Conservation (phyloP, 2,113 vertebrate species). For the Micromys minutus region DNA sequence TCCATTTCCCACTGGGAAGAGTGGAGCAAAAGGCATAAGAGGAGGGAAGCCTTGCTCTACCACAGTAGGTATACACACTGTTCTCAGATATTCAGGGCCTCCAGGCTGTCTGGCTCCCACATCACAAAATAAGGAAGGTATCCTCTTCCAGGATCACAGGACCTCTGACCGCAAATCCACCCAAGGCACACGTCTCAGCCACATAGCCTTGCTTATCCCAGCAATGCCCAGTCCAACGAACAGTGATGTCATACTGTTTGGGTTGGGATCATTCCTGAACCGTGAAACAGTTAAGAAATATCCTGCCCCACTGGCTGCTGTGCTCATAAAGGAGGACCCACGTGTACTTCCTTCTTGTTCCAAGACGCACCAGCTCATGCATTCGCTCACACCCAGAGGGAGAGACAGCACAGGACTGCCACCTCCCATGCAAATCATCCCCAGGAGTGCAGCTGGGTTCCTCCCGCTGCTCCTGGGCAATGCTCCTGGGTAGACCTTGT, state of each 20-base stretch:
- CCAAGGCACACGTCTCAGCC: neutral
- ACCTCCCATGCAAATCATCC: constrained; percentile 52
- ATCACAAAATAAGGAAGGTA: neutral
- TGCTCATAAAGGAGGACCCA: constrained; percentile 79
- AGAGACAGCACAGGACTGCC: neutral
- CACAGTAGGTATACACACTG: neutral
- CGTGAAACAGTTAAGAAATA: constrained; percentile 76
- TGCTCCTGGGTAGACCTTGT: constrained; percentile 27
- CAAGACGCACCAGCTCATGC: constrained; percentile 1
- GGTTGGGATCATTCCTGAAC: constrained; percentile 42
- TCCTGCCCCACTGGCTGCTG: constrained; percentile 72
- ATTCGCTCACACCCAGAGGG: constrained; percentile 53
- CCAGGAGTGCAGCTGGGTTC: neutral
- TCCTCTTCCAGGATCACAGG: neutral
- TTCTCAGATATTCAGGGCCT: neutral
- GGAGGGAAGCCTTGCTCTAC: neutral
- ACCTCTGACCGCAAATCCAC: neutral
- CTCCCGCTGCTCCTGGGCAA: constrained; percentile 34
- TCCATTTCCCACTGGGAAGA: neutral
- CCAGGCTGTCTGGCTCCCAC: neutral
- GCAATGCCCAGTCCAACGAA: neutral
- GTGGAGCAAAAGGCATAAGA: accelerated
- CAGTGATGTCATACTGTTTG: constrained; percentile 37
- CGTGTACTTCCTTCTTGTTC: constrained; percentile 85
- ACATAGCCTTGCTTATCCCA: neutral